A percentile compares a stretch with the other conserved stretches of the same genome.
These are phyloP conservation scores for Diarsia brunnea DNA, from an alignment of 2,888 invertebrate genomes.

Conservation along the genomic window DNA sequence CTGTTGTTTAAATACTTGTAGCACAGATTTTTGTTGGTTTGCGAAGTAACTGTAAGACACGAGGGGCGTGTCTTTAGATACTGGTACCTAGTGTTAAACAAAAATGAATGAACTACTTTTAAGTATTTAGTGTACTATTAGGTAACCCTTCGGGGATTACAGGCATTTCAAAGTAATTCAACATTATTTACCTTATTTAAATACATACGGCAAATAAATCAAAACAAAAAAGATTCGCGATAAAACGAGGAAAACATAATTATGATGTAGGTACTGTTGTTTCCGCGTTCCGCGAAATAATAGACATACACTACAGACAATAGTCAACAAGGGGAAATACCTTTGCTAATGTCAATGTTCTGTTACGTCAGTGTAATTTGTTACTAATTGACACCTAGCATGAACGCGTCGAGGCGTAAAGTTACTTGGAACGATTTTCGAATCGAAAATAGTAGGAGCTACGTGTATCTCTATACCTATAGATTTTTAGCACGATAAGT, in stretches of 20 bases:
- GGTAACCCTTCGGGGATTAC: no score
- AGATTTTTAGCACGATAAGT: no score
- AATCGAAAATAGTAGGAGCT: background rate
- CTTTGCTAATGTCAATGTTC: background rate
- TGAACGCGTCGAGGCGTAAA: background rate
- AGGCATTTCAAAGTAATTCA: no score
- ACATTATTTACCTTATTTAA: no score
- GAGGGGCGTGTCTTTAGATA: background rate
- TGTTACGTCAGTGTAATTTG: background rate
- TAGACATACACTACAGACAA: background rate
- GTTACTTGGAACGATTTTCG: background rate
- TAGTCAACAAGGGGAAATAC: slow-evolving; percentile 14
- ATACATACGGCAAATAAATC: no score
- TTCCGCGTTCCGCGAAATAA: slow-evolving; percentile 1
- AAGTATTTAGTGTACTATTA: no score
- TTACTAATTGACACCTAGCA: background rate
- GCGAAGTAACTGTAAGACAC: background rate
- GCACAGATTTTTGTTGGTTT: background rate
- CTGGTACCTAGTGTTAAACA: background rate
- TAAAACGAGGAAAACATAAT: background rate
- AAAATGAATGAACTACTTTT: no score
- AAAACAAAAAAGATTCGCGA: background rate
- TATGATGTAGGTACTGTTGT: background rate
- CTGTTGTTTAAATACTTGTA: background rate
- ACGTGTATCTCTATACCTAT: no score